Conservation (phyloP, 1,140 invertebrate genomes). For the Heliconius hewitsoni region DNA sequence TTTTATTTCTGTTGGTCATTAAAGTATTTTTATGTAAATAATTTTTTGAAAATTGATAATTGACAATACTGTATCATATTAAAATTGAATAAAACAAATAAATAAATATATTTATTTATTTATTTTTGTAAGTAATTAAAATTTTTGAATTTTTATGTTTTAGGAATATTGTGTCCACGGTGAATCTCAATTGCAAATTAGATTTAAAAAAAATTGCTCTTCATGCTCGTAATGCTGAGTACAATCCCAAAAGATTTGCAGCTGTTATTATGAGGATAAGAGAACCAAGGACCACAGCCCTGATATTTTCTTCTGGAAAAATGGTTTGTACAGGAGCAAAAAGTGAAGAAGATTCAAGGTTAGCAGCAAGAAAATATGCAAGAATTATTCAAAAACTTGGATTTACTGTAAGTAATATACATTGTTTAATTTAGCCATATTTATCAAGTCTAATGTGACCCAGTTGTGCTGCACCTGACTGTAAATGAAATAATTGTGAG, state of each 20-base stretch:
- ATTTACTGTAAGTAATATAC: slow-evolving; percentile 87
- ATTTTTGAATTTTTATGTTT: slow-evolving; percentile 62
- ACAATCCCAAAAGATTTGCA: slow-evolving; percentile 99
- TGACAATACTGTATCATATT: too few relatives aligned
- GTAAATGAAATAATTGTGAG: too few relatives aligned
- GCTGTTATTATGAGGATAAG: slow-evolving; percentile 99
- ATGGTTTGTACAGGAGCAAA: slow-evolving; percentile 99
- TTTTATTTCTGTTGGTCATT: too few relatives aligned
- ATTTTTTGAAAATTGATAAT: too few relatives aligned
- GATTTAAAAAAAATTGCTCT: slow-evolving; percentile 99
- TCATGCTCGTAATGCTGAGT: slow-evolving; percentile 99
- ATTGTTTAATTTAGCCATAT: too few relatives aligned
- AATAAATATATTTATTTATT: too few relatives aligned
- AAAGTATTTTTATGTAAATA: too few relatives aligned
- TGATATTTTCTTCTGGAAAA: slow-evolving; percentile 99
- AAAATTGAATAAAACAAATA: too few relatives aligned
- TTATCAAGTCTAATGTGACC: too few relatives aligned
- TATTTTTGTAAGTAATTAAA: background rate
- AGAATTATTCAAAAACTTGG: slow-evolving; percentile 99
- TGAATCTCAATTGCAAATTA: slow-evolving; percentile 97
- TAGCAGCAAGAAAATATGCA: slow-evolving; percentile 99
- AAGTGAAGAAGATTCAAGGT: slow-evolving; percentile 97
- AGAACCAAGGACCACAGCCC: slow-evolving; percentile 98
- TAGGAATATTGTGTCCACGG: slow-evolving; percentile 98
- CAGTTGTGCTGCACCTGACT: too few relatives aligned